phyloP scores from a whole-genome alignment of 2,888 invertebrate genomes.

The Acleris cristana region DNA sequence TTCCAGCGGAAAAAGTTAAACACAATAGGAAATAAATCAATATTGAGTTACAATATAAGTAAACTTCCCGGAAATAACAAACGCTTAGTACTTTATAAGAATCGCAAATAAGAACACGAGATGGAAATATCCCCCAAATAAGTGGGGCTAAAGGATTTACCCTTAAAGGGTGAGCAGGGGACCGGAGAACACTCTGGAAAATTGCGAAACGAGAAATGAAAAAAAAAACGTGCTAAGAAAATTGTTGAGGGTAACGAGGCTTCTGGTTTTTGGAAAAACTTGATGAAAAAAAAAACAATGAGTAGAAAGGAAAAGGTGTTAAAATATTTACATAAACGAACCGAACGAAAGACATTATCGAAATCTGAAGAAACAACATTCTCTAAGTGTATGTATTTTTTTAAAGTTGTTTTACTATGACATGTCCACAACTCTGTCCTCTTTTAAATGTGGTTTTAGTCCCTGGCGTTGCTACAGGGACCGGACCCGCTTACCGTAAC shows the following conservation, averaged over 20 bases:
- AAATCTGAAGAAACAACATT: too few species aligned
- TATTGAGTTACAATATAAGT: not conserved
- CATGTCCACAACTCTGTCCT: too few species aligned
- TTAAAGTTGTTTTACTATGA: too few species aligned
- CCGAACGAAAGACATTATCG: too few species aligned
- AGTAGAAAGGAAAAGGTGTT: not conserved
- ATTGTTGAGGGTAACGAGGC: not conserved
- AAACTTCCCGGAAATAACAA: slow-evolving; percentile 2
- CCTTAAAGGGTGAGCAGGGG: slow-evolving; percentile 15
- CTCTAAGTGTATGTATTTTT: too few species aligned
- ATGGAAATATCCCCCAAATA: slow-evolving; percentile 12
- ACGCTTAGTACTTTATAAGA: slow-evolving; percentile 3
- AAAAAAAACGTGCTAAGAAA: slow-evolving; percentile 5
- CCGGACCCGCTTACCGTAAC: too few species aligned
- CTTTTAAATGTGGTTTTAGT: too few species aligned
- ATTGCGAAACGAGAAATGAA: slow-evolving; percentile 23
- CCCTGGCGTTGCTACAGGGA: too few species aligned
- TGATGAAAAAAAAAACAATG: not conserved
- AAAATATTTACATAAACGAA: not conserved
- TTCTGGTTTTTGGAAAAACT: not conserved
- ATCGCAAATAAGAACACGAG: slow-evolving; percentile 12
- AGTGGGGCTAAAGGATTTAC: slow-evolving; percentile 30
- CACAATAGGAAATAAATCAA: not conserved
- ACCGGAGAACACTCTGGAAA: slow-evolving; percentile 19
- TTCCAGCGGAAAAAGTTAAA: too few species aligned